Base-by-base conservation (phyloP, 2,797 vertebrate species). In the Antrozous pallidus region DNA sequence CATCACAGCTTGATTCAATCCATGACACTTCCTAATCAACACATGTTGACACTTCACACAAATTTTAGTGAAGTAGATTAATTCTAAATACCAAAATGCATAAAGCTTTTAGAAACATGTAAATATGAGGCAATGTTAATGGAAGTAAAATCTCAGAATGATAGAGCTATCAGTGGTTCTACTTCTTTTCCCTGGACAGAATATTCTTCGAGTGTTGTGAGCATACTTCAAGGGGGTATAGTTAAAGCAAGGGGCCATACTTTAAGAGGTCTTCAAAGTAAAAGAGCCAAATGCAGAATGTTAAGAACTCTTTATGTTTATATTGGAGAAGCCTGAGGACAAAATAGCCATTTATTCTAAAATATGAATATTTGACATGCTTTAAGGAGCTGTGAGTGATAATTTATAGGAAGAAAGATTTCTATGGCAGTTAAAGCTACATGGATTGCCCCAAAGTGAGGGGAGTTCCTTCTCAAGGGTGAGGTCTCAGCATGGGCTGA, bases 281-380 rank as follows among this genome's bases (percentile, higher is more conserved):
- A 49, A 78, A 38, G 24, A 90, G 22, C 36, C 51, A 89, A 61
- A 78, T 69, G 45, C 18, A 71, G 51, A 83, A 87, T 40, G 31
- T 71, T n/a, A 71, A 58, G 24, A 83, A 61, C 14, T 16, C 63
- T 92, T 65, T 91, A n/a, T 63, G 51, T 73, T 80, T 87, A 87
- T 38, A 79, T 24, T 56, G 14, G 49, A 90, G 58, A 94, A 63
- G 45, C 75, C 31, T 89, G 51, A 88, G 40, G 51, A 18, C 20
- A 92, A 74, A 86, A 71, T 33, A 84, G 18, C 71, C 26, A 81
- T 88, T 80, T 26, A 58, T 56, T 38, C 40, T 79, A n/a, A 87
- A 83, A 80, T 92, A n/a, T 70, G 54, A 80, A 38, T 90, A 85
- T 85, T 71, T 70, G 47, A 77, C 36, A 92, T 81, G 38, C 71